phyloP scores from a whole-genome alignment of 2,113 vertebrate genomes.

The Anhinga rufa region DNA sequence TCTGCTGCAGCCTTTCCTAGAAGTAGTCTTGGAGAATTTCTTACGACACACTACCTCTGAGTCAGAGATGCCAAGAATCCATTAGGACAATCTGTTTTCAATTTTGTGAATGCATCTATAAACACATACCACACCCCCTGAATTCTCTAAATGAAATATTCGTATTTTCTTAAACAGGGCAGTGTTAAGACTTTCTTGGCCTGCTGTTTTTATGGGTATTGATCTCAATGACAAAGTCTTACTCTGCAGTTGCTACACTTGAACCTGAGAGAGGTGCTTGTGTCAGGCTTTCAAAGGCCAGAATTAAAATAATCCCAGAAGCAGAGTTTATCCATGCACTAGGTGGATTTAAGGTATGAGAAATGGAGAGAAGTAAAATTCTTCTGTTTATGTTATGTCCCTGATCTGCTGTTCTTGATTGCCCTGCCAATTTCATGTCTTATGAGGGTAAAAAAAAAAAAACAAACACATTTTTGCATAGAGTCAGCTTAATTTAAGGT shows the following conservation, averaged over 20 bases:
- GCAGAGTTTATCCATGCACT: neutral
- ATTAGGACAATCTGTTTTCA: neutral
- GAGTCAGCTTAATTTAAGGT: neutral
- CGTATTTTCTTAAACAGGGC: neutral
- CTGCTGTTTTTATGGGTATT: neutral
- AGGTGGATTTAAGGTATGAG: neutral
- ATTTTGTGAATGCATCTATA: neutral
- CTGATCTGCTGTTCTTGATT: neutral
- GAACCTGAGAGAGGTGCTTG: neutral
- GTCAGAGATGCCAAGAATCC: neutral
- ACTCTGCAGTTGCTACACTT: neutral
- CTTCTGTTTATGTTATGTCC: neutral
- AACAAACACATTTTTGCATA: neutral
- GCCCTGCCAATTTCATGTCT: neutral
- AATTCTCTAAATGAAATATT: neutral
- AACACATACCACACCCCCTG: neutral
- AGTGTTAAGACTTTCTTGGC: neutral
- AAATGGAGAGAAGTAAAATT: neutral
- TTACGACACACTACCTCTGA: neutral
- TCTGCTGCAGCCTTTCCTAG: neutral
- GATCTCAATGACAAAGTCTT: neutral
- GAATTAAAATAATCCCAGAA: neutral
- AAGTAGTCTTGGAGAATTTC: neutral
- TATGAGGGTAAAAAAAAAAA: too few relatives aligned
- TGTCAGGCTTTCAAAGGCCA: neutral